Conservation (phyloP, 2,113 vertebrate species). For the Tor tambroides region DNA sequence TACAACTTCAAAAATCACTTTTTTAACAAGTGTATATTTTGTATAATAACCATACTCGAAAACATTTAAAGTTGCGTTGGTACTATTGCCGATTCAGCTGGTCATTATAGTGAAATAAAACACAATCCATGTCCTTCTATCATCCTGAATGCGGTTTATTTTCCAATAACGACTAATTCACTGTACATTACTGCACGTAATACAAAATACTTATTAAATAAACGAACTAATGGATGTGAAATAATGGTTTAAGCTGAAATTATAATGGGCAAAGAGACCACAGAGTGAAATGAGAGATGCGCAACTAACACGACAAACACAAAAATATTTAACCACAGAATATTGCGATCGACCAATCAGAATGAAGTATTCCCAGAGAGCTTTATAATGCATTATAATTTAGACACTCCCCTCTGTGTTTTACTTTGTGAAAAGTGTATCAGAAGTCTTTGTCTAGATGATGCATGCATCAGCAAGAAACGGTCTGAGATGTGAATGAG, state of each 20-base stretch:
- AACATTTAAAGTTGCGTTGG: background rate
- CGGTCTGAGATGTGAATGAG: constrained; percentile 10
- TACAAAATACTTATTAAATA: background rate
- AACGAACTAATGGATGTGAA: background rate
- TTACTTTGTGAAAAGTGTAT: background rate
- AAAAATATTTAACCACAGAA: background rate
- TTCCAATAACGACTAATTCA: background rate
- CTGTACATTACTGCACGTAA: background rate
- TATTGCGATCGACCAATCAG: background rate
- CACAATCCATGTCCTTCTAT: background rate
- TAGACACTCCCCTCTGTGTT: background rate
- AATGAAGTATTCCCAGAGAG: background rate
- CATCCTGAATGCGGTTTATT: background rate
- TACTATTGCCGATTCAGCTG: background rate
- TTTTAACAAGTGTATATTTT: background rate
- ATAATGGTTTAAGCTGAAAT: background rate
- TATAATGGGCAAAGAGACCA: background rate
- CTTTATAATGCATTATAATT: background rate
- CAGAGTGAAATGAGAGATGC: background rate
- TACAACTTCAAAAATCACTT: too few relatives aligned
- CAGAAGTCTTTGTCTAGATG: background rate
- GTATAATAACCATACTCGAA: background rate
- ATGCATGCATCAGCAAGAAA: background rate
- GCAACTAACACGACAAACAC: background rate
- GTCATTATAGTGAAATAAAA: background rate